These are phyloP conservation scores for Diaphora mendica DNA, from an alignment of 2,888 invertebrate genomes.

Conservation along the genomic window DNA sequence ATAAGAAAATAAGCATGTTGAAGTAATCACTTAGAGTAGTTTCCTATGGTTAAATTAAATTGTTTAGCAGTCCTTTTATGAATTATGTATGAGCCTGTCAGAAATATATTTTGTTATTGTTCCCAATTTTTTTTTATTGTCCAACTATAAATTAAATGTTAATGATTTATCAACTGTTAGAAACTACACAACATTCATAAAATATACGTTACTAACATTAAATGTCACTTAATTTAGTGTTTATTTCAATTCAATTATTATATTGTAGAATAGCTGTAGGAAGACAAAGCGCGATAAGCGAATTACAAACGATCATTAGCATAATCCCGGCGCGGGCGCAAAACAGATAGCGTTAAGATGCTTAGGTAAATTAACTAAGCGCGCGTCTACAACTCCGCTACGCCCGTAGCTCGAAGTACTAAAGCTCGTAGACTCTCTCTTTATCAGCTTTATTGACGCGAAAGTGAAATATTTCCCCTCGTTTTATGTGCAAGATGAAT, in stretches of 20 bases:
- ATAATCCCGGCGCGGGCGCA: slow-evolving; percentile 82
- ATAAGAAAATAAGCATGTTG: not conserved
- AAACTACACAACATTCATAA: not conserved
- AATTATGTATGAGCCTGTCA: not conserved
- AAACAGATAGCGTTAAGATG: slow-evolving; percentile 83
- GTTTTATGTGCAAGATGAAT: slow-evolving; percentile 26
- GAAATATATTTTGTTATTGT: not conserved
- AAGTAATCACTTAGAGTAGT: too few relatives aligned
- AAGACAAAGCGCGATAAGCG: slow-evolving; percentile 82
- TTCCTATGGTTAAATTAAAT: too few relatives aligned
- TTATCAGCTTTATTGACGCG: slow-evolving; percentile 58
- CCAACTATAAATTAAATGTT: not conserved
- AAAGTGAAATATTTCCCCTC: slow-evolving; percentile 48
- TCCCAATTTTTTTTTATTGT: not conserved
- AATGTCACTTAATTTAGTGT: slow-evolving; percentile 27
- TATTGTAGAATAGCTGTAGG: slow-evolving; percentile 63
- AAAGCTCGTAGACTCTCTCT: slow-evolving; percentile 46
- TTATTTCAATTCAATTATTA: slow-evolving; percentile 52
- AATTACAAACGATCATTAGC: slow-evolving; percentile 80
- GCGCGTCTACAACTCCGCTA: slow-evolving; percentile 59
- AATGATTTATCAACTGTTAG: not conserved
- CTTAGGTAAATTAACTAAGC: slow-evolving; percentile 81
- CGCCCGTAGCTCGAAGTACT: slow-evolving; percentile 55
- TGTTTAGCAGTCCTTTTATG: not conserved
- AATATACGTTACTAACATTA: slow-evolving; percentile 13